Evolutionary conservation across 2,888 invertebrate species (phyloP).

Genomic region (Caenorhabditis sp.): DNA sequence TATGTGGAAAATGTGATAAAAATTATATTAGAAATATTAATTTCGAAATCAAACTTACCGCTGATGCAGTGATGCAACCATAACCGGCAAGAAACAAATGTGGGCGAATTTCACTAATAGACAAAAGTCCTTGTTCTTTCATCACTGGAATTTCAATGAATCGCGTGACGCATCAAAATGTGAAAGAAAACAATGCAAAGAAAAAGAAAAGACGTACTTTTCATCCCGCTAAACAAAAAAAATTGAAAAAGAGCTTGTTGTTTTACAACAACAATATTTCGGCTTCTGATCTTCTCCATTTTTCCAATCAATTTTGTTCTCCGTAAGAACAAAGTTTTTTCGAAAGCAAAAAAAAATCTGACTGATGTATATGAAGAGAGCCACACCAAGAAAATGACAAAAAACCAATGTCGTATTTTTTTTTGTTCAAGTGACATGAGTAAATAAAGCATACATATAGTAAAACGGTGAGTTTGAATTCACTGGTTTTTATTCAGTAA

Average conservation of each 20-base stretch:
- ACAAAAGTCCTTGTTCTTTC: conserved; percentile 16
- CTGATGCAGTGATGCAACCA: conserved; percentile 51
- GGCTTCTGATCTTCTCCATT: background rate
- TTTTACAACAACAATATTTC: conserved; percentile 1
- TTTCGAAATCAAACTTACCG: conserved; percentile 19
- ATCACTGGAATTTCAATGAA: background rate
- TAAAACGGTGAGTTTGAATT: background rate
- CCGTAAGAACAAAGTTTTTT: conserved; percentile 2
- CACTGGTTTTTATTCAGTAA: background rate
- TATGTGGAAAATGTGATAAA: no score
- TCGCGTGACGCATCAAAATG: no score
- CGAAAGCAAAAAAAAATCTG: background rate
- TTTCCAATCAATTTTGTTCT: background rate
- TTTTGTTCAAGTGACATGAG: background rate
- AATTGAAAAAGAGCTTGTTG: background rate
- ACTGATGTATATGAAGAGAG: no score
- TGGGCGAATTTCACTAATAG: conserved; percentile 49
- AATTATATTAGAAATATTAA: no score
- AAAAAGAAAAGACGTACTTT: background rate
- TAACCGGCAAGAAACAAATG: conserved; percentile 55
- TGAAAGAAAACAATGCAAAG: background rate
- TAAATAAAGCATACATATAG: background rate
- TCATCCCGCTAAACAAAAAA: background rate
- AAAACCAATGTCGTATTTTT: background rate
- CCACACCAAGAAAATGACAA: background rate